Conservation (phyloP, 2,797 vertebrate species). For the Nannoperca australis region DNA sequence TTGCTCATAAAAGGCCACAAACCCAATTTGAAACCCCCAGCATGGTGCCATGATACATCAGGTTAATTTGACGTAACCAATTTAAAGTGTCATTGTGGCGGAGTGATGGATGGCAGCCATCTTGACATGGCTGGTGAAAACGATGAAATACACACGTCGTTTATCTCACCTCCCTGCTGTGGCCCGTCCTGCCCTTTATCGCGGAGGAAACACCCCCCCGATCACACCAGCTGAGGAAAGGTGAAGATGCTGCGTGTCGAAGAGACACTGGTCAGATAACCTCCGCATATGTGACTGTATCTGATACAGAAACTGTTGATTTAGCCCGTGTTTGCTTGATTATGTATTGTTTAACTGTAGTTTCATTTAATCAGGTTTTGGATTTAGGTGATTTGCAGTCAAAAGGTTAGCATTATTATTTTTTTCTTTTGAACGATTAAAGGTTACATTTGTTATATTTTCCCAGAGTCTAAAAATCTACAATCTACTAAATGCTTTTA, state of each 20-base stretch:
- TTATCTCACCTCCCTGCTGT: constrained; percentile 62
- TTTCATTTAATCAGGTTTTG: not conserved
- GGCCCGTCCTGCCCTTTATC: constrained; percentile 38
- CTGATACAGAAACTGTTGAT: not conserved
- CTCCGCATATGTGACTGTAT: not conserved
- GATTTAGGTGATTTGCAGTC: not conserved
- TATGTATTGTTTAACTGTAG: not conserved
- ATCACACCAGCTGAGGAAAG: constrained; percentile 18
- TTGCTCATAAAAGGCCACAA: constrained; percentile 73
- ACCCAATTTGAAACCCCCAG: constrained; percentile 78
- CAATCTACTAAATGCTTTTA: not conserved
- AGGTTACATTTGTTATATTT: not conserved
- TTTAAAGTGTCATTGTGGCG: constrained; percentile 76
- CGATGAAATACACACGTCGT: constrained; percentile 67
- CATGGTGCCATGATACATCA: constrained; percentile 77
- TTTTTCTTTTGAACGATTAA: not conserved
- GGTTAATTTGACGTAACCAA: constrained; percentile 84
- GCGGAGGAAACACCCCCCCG: not conserved
- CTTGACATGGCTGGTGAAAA: constrained; percentile 66
- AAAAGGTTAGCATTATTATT: too few species aligned
- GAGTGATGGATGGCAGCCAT: constrained; percentile 67
- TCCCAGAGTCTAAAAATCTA: not conserved
- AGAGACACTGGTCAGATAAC: not conserved
- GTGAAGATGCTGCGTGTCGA: constrained; percentile 23
- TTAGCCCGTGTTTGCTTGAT: not conserved